Percentiles rank a stretch among this genome's conserved stretches.
Conservation (phyloP, 92 coral and sea anemone species). For the Siderastrea radians region DNA sequence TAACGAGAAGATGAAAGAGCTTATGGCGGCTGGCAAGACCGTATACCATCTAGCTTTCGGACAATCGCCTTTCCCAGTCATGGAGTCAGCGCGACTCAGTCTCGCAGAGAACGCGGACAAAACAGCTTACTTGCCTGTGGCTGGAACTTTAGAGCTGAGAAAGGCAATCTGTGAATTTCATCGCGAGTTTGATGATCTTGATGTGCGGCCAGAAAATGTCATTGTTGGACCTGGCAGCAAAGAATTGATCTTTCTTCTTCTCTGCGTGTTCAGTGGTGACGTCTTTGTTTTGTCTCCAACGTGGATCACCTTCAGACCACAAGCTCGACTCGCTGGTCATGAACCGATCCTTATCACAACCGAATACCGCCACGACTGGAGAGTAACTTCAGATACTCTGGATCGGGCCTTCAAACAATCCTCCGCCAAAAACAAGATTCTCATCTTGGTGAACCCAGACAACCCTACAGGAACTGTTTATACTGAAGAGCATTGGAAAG, state of each 20-base stretch:
- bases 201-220: conserved; percentile 39
- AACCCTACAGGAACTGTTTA: conserved; percentile 75
- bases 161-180: conserved; percentile 71
- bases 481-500: conserved; percentile 49
- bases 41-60: conserved; percentile 74
- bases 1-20: conserved; percentile 60
- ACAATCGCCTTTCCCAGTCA: conserved; percentile 69
- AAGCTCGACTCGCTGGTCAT: conserved; percentile 56
- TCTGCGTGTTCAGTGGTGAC: conserved; percentile 61
- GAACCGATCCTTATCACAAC: conserved; percentile 55
- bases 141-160: conserved; percentile 51
- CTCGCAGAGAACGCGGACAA: conserved; percentile 54
- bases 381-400: conserved; percentile 50
- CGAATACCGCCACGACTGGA: conserved; percentile 63
- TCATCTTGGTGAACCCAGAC: conserved; percentile 63
- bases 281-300: conserved; percentile 68
- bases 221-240: conserved; percentile 75
- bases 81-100: conserved; percentile 39
- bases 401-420: conserved; percentile 51
- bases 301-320: conserved; percentile 65
- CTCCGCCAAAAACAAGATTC: conserved; percentile 37
- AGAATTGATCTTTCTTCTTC: conserved; percentile 62
- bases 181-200: conserved; percentile 60
- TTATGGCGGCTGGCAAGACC: conserved; percentile 42
- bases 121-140: conserved; percentile 64